Percentiles rank a stretch among this genome's conserved stretches.
These are phyloP conservation scores for Pogonomyrmex barbatus DNA, from an alignment of 1,140 invertebrate genomes.

Conservation along the genomic window DNA sequence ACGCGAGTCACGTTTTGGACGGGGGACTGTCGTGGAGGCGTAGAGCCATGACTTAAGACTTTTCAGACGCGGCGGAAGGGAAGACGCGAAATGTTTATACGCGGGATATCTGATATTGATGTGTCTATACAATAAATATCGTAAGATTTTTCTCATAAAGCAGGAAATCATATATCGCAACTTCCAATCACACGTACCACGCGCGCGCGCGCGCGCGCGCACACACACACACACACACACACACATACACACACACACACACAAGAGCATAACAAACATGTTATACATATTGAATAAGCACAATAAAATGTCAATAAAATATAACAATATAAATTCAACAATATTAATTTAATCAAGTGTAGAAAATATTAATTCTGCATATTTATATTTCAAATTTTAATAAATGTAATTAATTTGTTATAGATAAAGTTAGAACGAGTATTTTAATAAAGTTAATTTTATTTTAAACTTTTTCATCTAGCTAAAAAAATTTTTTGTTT, in stretches of 20 bases:
- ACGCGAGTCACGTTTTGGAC: slow-evolving; percentile 77
- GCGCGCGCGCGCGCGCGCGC: too few relatives aligned
- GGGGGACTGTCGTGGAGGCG: slow-evolving; percentile 65
- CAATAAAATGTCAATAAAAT: neutral
- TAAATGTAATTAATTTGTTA: neutral
- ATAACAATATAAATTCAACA: neutral
- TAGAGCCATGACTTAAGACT: slow-evolving; percentile 70
- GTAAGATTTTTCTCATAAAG: neutral
- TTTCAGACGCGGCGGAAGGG: slow-evolving; percentile 55
- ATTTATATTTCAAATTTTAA: neutral
- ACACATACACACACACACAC: too few relatives aligned
- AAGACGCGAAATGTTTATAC: slow-evolving; percentile 57
- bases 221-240: neutral
- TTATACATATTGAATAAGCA: slow-evolving; percentile 1
- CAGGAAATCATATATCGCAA: neutral
- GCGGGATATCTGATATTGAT: slow-evolving; percentile 12
- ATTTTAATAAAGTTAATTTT: neutral
- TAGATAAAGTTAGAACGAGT: neutral
- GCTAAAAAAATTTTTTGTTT: neutral
- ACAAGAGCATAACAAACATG: neutral
- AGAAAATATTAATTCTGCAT: neutral
- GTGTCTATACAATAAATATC: neutral
- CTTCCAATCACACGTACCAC: neutral
- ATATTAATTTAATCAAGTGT: neutral
- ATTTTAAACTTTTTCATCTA: neutral